A percentile compares a stretch with the other conserved stretches of the same genome.
Evolutionary conservation across 2,113 vertebrate genomes (phyloP).

Genomic region (Plecotus auritus): DNA sequence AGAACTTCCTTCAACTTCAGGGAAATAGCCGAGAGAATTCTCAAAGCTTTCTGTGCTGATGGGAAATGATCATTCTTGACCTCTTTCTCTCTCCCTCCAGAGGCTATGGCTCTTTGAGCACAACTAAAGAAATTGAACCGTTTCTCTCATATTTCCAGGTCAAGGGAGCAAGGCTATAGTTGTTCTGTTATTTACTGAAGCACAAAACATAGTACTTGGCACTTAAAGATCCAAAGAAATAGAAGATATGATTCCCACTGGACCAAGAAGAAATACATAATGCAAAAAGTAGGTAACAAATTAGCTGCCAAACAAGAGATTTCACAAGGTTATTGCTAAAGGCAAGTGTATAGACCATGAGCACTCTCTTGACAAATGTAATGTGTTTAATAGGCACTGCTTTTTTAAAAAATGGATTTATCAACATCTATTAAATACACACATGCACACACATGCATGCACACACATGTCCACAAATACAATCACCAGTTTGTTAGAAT

Average conservation of each 20-base stretch:
- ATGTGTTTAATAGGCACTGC: not conserved
- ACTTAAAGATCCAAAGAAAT: not conserved
- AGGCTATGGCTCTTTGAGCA: conserved; percentile 41
- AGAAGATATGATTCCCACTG: not conserved
- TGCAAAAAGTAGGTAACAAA: not conserved
- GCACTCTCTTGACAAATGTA: not conserved
- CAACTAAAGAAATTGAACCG: conserved; percentile 13
- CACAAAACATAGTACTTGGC: conserved; percentile 1
- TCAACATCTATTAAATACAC: not conserved
- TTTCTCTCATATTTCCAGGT: conserved; percentile 51
- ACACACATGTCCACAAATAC: not conserved
- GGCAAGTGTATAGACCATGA: not conserved
- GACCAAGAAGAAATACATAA: not conserved
- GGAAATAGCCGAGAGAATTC: not conserved
- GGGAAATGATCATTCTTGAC: conserved; percentile 45
- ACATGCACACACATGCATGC: not conserved
- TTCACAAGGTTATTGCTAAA: not conserved
- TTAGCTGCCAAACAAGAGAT: conserved; percentile 1
- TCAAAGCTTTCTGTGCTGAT: not conserved
- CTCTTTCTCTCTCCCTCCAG: conserved; percentile 6
- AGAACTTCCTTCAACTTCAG: conserved; percentile 14
- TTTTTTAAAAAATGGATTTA: conserved; percentile 11
- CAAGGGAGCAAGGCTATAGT: conserved; percentile 31
- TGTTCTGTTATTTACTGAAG: conserved; percentile 45
- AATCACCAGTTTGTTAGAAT: not conserved